Percentiles rank a stretch among this genome's conserved stretches.
Evolutionary conservation across 2,888 invertebrate species (phyloP).

Genomic region (Mimumesa dahlbomi): DNA sequence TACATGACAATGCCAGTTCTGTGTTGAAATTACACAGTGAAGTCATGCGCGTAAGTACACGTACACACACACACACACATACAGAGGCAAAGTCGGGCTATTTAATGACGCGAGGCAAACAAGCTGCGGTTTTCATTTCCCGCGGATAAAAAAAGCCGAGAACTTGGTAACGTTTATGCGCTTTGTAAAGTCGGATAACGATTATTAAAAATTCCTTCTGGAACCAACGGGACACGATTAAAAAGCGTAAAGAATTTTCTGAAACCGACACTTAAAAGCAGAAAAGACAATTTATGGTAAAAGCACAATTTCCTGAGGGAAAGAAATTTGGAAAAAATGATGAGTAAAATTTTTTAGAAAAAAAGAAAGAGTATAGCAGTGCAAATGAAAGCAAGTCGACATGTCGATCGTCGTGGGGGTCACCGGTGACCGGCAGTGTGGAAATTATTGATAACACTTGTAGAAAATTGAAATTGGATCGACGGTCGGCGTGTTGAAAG

Average conservation of each 20-base stretch:
- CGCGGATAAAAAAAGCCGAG: slow-evolving; percentile 52
- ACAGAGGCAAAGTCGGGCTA: slow-evolving; percentile 7
- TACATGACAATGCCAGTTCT: not conserved
- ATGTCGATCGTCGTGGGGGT: no score
- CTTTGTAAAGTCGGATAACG: slow-evolving; percentile 2
- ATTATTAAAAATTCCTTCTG: slow-evolving; percentile 25
- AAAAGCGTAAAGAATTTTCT: not conserved
- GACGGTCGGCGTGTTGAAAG: no score
- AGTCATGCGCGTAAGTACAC: slow-evolving; percentile 15
- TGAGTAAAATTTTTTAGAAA: no score
- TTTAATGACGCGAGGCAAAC: slow-evolving; percentile 55
- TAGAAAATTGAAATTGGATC: no score
- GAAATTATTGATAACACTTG: no score
- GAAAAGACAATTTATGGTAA: no score
- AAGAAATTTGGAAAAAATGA: no score
- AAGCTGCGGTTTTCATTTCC: slow-evolving; percentile 61
- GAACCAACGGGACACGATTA: not conserved
- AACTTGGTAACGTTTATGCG: slow-evolving; percentile 18
- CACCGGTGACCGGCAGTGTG: no score
- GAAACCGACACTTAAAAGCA: not conserved
- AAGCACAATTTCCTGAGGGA: no score
- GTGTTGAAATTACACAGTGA: slow-evolving; percentile 26
- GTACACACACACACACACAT: not conserved
- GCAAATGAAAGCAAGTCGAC: no score
- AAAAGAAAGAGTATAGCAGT: no score